Evolutionary conservation across 2,113 vertebrate species (phyloP), one percentile per base, ranked within the genome.

Genomic region (Tinamus guttatus): DNA sequence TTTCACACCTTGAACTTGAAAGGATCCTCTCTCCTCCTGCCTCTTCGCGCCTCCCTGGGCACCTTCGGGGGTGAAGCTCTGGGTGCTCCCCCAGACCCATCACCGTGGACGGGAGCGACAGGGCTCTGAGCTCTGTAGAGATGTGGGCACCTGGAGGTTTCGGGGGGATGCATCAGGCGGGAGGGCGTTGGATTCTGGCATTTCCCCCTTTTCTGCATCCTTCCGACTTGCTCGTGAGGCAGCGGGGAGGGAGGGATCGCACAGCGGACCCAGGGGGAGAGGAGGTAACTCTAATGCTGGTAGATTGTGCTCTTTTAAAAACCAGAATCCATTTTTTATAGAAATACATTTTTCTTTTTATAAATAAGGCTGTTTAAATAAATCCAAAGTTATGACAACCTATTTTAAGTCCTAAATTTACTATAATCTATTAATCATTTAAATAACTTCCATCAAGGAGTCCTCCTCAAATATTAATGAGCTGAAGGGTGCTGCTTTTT

Each of bases 1-100:
- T 96, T 98, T 98, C 97, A 97, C 88, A 95, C 94, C 88, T 89
- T 94, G 91, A 96, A 97, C 95, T 94, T 95, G 87, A 92, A 87
- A 79, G 78, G 74, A 70, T 79, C 40, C 58, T 81, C 36, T 69
- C 32, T 30, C 25, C 8, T 58, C 8, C 1, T 22, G 2, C 6
- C 7, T 5, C 47, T 41, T 38, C 45, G 59, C 85, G 14, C 11
- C 14, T 89, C 90, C 85, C 41, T 60, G 5, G 25, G 25, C 22
- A 7, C 74, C 73, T 77, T 64, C 13, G 40, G 62, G 62, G 32
- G 4, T 79, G 69, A 56, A 78, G 45, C 20, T 81, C 16, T 13
- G 24, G 68, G 28, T 0, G 2, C 56, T 79, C 28, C 36, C 74
- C 89, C 41, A 11, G 63, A 56, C 43, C 12, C 13, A 49, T 63